Base-by-base conservation (phyloP, 2,113 vertebrate species). In the Anoplopoma fimbria region DNA sequence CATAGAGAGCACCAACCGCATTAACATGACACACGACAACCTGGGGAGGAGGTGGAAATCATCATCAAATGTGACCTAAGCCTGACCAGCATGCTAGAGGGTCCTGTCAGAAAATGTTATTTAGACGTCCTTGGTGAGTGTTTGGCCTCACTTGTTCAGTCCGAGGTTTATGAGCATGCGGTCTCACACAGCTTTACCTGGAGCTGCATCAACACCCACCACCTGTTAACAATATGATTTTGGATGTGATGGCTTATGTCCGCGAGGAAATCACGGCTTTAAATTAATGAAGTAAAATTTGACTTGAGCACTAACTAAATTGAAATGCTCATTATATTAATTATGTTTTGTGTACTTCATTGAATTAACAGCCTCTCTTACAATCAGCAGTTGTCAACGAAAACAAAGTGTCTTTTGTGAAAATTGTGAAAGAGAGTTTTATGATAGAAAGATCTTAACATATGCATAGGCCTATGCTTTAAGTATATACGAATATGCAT, bases 31-130 rank as follows among this genome's bases (percentile, higher is more conserved):
- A 65, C 33, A 60, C 6, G 15, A 68, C 12, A 47, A 45, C 36
- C 1, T 42, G 17, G 13, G 25, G 31, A 72, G 55, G 71, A 76
- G 55, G 70, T 71, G 25, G 23, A 81, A 78, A 78, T 82, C 57
- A 63, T 78, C 14, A n/a, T 83, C 55, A 85, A 57, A 69, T 64
- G 34, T 67, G 67, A 69, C 58, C 67, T 4, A 14, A 29, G 9
- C 31, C 15, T 61, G 51, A 68, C 47, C 6, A 0, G 8, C 25
- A 45, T 33, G 71, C 80, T 72, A 17, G 57, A 82, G 83, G 83
- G 49, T 53, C 29, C 71, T 84, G 84, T 87, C 85, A 76, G 14
- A 75, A 65, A 71, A 65, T 6, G n/a, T 87, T 75, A 79, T 15
- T 31, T n/a, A 29, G 19, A 36, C 25, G 7, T 72, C 23, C 9